Conservation (phyloP, 2,888 invertebrate genomes). For the Lycia hirtaria region DNA sequence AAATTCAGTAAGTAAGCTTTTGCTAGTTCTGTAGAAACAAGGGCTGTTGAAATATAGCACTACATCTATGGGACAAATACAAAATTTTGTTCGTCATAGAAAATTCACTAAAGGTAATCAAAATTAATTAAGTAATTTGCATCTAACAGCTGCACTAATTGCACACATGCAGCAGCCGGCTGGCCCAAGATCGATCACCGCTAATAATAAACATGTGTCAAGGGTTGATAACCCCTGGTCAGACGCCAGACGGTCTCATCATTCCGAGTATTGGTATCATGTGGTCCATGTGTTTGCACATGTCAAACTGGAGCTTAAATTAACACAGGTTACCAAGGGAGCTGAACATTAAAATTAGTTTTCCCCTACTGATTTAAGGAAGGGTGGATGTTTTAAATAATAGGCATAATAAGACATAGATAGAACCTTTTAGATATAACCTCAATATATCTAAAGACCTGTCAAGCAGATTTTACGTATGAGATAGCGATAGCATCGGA, state of each 20-base stretch:
- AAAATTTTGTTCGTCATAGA: not conserved
- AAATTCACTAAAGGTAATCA: not conserved
- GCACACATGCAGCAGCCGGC: conserved; percentile 46
- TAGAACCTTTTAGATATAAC: too few relatives aligned
- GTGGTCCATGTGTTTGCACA: conserved; percentile 33
- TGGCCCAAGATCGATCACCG: conserved; percentile 57
- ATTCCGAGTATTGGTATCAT: conserved; percentile 25
- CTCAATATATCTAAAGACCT: too few relatives aligned
- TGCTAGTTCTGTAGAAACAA: too few relatives aligned
- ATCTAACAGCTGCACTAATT: conserved; percentile 37
- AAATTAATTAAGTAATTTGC: conserved; percentile 6
- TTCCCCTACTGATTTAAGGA: too few relatives aligned
- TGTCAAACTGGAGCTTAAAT: conserved; percentile 31
- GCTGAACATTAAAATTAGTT: not conserved
- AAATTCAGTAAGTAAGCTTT: too few relatives aligned
- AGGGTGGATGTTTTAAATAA: too few relatives aligned
- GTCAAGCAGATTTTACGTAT: too few relatives aligned
- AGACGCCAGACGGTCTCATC: conserved; percentile 71
- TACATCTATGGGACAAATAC: too few relatives aligned
- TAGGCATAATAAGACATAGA: too few relatives aligned
- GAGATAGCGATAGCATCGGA: too few relatives aligned
- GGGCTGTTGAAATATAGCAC: too few relatives aligned
- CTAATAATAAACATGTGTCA: conserved; percentile 54
- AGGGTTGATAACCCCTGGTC: conserved; percentile 67
- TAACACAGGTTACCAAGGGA: conserved; percentile 30